Conservation (phyloP, 2,797 vertebrate genomes). For the Apogon hyalosoma region DNA sequence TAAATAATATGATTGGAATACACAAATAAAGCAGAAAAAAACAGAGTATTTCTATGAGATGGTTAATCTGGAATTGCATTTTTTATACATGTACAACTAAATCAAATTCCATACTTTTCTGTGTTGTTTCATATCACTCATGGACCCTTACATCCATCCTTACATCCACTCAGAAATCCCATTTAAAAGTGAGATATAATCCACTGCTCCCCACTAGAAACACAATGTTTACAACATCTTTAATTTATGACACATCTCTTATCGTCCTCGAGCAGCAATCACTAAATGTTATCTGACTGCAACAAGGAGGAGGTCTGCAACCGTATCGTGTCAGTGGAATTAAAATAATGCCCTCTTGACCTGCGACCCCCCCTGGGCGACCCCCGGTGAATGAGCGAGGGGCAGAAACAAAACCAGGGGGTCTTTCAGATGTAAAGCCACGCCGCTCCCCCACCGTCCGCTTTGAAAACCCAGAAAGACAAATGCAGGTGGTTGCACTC, state of each 20-base stretch:
- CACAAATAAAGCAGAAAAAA: too few species aligned
- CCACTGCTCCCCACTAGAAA: background rate
- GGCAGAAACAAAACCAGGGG: constrained; percentile 21
- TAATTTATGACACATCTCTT: constrained; percentile 59
- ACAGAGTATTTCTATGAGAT: too few species aligned
- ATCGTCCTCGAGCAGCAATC: constrained; percentile 65
- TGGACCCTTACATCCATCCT: too few species aligned
- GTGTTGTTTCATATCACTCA: background rate
- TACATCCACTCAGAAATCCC: constrained; percentile 24
- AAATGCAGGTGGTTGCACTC: constrained; percentile 50
- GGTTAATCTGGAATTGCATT: too few species aligned
- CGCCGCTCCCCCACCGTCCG: background rate
- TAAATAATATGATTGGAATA: too few species aligned
- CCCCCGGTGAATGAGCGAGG: constrained; percentile 17
- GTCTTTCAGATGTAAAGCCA: constrained; percentile 17
- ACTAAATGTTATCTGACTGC: constrained; percentile 55
- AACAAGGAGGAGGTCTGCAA: constrained; percentile 50
- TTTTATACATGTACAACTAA: background rate
- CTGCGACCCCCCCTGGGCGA: constrained; percentile 28
- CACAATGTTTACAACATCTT: constrained; percentile 29
- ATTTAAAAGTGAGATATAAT: constrained; percentile 28
- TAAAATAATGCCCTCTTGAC: constrained; percentile 66
- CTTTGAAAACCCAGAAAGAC: constrained; percentile 24
- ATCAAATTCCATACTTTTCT: background rate
- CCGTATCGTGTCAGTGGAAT: constrained; percentile 42